Percentiles rank a stretch among this genome's conserved stretches.
phyloP scores from a whole-genome alignment of 2,113 vertebrate species.

The Thalassarche chlororhynchos region DNA sequence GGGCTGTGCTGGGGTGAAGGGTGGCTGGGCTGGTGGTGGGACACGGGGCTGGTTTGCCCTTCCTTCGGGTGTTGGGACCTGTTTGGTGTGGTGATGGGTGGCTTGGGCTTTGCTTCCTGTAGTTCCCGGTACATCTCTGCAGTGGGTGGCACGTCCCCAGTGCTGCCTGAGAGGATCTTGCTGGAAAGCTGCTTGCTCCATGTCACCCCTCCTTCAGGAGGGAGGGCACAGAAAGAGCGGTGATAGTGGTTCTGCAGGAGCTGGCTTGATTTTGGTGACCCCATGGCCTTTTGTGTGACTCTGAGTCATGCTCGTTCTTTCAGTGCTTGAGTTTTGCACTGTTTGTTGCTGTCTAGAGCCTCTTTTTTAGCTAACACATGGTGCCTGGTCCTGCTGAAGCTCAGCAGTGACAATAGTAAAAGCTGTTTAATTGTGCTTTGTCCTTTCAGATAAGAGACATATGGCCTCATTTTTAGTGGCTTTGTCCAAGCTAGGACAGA shows the following conservation, averaged over 20 bases:
- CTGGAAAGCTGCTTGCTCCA: neutral
- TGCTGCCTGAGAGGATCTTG: neutral
- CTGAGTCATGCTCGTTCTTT: neutral
- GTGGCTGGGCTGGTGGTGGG: neutral
- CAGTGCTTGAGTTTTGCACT: neutral
- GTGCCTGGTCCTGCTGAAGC: neutral
- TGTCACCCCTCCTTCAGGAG: neutral
- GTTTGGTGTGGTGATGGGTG: neutral
- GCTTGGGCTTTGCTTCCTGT: neutral
- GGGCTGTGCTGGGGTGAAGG: neutral
- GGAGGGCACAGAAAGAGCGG: neutral
- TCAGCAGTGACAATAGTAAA: neutral
- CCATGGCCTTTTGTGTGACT: neutral
- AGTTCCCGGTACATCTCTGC: neutral
- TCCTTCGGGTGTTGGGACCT: neutral
- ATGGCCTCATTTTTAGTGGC: neutral
- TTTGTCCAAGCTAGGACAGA: neutral
- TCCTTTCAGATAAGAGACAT: neutral
- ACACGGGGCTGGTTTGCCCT: neutral
- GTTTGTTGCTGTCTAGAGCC: neutral
- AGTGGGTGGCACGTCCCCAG: neutral
- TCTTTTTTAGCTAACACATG: neutral
- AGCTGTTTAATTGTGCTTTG: neutral
- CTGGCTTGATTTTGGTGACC: neutral
- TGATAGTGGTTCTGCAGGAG: neutral